Conservation (phyloP, 2,113 vertebrate species). For the Gallinago undulata region DNA sequence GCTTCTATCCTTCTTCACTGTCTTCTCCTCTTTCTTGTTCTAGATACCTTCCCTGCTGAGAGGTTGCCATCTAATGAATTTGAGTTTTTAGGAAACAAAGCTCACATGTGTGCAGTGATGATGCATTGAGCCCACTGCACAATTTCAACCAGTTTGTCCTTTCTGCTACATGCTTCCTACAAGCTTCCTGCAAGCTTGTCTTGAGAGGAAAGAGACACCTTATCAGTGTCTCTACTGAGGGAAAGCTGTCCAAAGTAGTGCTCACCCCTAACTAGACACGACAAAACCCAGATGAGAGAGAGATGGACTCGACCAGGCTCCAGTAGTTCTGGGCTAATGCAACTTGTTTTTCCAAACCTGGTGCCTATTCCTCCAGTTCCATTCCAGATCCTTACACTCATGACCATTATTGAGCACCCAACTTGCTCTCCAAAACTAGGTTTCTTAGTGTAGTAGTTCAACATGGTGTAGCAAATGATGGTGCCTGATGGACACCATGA, state of each 20-base stretch:
- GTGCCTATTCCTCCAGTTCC: not conserved
- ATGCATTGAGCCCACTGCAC: not conserved
- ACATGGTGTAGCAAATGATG: not conserved
- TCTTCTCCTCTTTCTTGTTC: not conserved
- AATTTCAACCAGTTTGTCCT: not conserved
- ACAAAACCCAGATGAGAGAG: not conserved
- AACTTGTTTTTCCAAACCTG: not conserved
- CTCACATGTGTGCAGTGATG: not conserved
- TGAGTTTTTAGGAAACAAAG: not conserved
- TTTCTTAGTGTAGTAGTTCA: not conserved
- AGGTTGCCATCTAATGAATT: not conserved
- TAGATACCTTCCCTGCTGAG: not conserved
- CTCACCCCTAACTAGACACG: too few species aligned
- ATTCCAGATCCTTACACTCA: not conserved
- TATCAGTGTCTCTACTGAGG: not conserved
- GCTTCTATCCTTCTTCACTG: not conserved
- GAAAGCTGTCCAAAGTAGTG: not conserved
- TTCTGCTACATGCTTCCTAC: not conserved
- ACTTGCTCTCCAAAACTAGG: not conserved
- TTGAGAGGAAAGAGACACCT: not conserved
- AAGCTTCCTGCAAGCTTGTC: not conserved
- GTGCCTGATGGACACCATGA: not conserved
- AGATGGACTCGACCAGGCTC: not conserved
- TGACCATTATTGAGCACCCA: not conserved
- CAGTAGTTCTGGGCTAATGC: not conserved